These are phyloP conservation scores for Myrmecophaga tridactyla DNA, from an alignment of 2,113 vertebrate species.

Conservation along the genomic window DNA sequence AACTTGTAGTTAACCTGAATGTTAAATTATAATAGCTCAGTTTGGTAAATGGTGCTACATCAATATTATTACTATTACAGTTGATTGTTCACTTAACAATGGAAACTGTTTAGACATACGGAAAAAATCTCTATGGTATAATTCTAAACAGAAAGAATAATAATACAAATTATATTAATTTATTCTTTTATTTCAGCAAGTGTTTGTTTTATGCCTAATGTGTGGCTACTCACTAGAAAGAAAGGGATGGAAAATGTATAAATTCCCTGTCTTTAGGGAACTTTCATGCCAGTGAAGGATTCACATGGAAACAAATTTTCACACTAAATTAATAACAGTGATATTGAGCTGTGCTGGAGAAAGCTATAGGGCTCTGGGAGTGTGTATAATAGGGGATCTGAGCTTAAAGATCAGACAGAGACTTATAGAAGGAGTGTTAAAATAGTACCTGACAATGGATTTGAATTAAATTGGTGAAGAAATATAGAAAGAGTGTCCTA, in stretches of 20 bases:
- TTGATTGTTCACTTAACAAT: no score
- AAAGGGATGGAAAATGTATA: not conserved
- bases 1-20: not conserved
- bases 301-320: not conserved
- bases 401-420: not conserved
- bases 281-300: not conserved
- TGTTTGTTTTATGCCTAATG: not conserved
- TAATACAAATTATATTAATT: not conserved
- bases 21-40: not conserved
- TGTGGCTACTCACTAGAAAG: not conserved
- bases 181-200: not conserved
- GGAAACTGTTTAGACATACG: not conserved
- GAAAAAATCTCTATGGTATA: not conserved
- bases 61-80: not conserved
- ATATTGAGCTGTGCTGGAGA: not conserved
- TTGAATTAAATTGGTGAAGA: not conserved
- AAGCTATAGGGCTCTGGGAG: fast-evolving
- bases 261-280: not conserved
- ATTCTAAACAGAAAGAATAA: not conserved
- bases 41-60: not conserved
- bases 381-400: no score
- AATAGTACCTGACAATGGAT: not conserved
- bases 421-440: not conserved
- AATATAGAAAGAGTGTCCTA: not conserved
- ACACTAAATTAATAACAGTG: not conserved